These are phyloP conservation scores for Drosophila ohnishii DNA, from an alignment of 1,140 invertebrate genomes.

Conservation along the genomic window DNA sequence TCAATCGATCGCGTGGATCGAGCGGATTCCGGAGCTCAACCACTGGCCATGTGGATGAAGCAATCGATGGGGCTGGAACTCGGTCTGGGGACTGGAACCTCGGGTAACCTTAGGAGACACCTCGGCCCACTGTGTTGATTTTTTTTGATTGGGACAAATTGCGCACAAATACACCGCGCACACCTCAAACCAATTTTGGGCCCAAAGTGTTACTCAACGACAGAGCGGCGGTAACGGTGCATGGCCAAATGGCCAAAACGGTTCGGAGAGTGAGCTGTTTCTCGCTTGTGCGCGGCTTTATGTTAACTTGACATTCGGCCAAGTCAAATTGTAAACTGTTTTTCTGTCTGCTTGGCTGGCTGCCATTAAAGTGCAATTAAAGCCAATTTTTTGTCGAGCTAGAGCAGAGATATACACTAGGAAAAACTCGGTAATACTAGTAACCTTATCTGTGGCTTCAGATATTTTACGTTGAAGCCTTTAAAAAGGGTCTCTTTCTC, in stretches of 20 bases:
- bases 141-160: constrained; percentile 42
- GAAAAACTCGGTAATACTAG: not conserved
- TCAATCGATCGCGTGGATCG: constrained; percentile 37
- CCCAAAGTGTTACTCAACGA: constrained; percentile 57
- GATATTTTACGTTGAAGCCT: not conserved
- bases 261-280: constrained; percentile 42
- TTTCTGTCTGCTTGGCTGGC: constrained; percentile 57
- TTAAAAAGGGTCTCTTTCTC: not conserved
- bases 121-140: constrained; percentile 40
- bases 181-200: constrained; percentile 59
- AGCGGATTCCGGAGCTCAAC: constrained; percentile 3
- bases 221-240: constrained; percentile 18
- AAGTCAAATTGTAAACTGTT: constrained; percentile 65
- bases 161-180: constrained; percentile 11
- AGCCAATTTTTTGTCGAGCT: constrained; percentile 42
- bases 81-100: constrained; percentile 2
- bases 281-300: constrained; percentile 42
- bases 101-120: constrained; percentile 50
- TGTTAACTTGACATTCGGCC: constrained; percentile 75
- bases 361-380: constrained; percentile 73
- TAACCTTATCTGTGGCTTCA: too few relatives aligned
- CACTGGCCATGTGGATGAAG: constrained; percentile 29
- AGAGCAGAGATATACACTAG: constrained; percentile 19
- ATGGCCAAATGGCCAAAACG: constrained; percentile 46
- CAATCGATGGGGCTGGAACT: constrained; percentile 32